These are phyloP conservation scores for Mobula hypostoma DNA, from an alignment of 2,113 vertebrate genomes.

Conservation along the genomic window DNA sequence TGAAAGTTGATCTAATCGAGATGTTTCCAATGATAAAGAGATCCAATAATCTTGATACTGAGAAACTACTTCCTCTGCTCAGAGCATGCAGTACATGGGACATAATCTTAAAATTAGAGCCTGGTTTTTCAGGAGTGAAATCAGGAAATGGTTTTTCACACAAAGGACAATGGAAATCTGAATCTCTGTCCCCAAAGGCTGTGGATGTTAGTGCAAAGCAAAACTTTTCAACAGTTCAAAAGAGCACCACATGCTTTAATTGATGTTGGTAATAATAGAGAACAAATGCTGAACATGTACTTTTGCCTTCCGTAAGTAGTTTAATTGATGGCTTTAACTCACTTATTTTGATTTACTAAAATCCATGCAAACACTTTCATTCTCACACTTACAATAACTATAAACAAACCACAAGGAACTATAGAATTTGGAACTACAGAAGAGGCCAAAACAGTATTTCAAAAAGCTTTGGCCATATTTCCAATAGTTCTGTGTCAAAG, in stretches of 20 bases:
- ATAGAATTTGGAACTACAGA: neutral
- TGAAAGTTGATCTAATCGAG: constrained; percentile 10
- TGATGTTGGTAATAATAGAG: constrained; percentile 33
- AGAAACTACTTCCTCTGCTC: constrained; percentile 4
- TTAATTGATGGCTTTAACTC: constrained; percentile 14
- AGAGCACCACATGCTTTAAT: constrained; percentile 20
- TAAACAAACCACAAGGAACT: neutral
- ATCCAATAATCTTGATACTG: neutral
- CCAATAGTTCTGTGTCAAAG: too few species aligned
- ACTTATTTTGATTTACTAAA: constrained; percentile 31
- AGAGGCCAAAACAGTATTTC: neutral
- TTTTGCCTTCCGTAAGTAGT: constrained; percentile 13
- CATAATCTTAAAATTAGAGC: constrained; percentile 11
- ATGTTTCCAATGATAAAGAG: constrained; percentile 8
- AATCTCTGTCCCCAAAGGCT: constrained; percentile 5
- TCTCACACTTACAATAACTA: neutral
- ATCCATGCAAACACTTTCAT: neutral
- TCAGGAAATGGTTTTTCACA: neutral
- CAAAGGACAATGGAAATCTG: constrained; percentile 7
- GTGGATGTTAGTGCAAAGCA: neutral
- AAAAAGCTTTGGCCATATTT: too few species aligned
- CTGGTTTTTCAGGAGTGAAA: neutral
- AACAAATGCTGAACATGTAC: constrained; percentile 22
- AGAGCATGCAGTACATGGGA: neutral
- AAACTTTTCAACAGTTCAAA: constrained; percentile 2